A percentile compares a stretch with the other conserved stretches of the same genome.
Evolutionary conservation across 2,888 invertebrate genomes (phyloP).

Genomic region (Amphipyra berbera): DNA sequence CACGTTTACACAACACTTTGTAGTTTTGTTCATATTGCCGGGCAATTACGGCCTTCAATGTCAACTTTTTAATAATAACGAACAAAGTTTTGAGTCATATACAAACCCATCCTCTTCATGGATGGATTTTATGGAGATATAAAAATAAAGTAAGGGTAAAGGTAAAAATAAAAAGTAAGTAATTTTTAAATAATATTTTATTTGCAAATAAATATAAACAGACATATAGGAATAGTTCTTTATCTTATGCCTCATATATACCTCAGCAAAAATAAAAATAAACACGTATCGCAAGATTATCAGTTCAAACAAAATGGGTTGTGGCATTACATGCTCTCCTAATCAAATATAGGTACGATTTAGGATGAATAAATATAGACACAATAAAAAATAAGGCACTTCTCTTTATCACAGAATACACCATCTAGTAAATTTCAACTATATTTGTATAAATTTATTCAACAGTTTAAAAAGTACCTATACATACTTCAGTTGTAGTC

Average conservation of each 20-base stretch:
- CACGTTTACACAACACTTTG: conserved; percentile 36
- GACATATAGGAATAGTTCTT: conserved; percentile 41
- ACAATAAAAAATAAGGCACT: conserved; percentile 79
- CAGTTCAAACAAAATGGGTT: conserved; percentile 24
- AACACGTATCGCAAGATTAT: conserved; percentile 12
- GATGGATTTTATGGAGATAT: too few species aligned
- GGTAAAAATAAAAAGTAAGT: background rate
- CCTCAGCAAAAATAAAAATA: conserved; percentile 31
- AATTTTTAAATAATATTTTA: conserved; percentile 44
- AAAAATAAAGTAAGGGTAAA: background rate
- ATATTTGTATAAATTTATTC: conserved; percentile 52
- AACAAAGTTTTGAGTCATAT: too few species aligned
- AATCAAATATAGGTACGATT: conserved; percentile 37
- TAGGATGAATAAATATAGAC: conserved; percentile 44
- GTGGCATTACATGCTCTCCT: conserved; percentile 23
- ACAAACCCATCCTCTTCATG: too few species aligned
- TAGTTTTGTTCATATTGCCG: conserved; percentile 13
- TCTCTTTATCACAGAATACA: conserved; percentile 85
- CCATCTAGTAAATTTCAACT: conserved; percentile 65
- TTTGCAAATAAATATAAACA: conserved; percentile 58
- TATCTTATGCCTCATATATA: conserved; percentile 29
- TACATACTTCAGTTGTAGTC: conserved; percentile 21
- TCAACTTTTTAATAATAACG: too few species aligned
- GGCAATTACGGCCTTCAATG: conserved; percentile 5
- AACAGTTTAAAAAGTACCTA: conserved; percentile 59